These are phyloP conservation scores for Chlorodrepanis virens DNA, from an alignment of 2,113 vertebrate genomes.

Conservation along the genomic window DNA sequence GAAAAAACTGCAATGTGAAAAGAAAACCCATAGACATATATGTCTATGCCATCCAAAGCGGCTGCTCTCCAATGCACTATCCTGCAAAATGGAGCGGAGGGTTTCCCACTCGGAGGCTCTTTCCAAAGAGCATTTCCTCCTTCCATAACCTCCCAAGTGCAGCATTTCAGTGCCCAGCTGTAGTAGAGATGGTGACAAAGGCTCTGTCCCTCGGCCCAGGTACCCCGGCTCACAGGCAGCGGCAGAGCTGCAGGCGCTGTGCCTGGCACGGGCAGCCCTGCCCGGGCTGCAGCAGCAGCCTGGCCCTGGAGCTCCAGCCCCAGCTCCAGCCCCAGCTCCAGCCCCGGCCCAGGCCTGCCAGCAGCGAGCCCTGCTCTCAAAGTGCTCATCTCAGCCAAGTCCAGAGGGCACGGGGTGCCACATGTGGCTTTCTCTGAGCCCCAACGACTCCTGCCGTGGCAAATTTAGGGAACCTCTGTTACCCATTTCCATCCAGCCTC, in stretches of 20 bases:
- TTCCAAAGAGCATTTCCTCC: not conserved
- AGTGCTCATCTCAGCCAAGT: not conserved
- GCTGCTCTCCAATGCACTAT: not conserved
- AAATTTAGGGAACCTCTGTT: not conserved
- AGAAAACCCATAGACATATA: not conserved
- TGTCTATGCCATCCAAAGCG: not conserved
- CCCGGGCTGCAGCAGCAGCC: not conserved
- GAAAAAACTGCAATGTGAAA: not conserved
- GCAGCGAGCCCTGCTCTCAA: not conserved
- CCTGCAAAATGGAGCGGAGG: not conserved
- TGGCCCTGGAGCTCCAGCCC: not conserved
- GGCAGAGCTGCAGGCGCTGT: not conserved
- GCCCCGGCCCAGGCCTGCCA: not conserved
- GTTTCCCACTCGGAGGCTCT: fast-evolving
- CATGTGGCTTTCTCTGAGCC: not conserved
- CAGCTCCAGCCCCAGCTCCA: not conserved
- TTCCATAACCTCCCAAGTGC: not conserved
- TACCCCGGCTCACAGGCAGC: not conserved
- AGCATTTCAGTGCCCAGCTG: not conserved
- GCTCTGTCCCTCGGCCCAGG: not conserved
- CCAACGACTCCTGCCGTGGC: not conserved
- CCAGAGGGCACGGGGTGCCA: not conserved
- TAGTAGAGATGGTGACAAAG: not conserved
- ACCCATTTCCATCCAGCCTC: not conserved
- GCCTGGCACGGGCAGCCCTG: not conserved